Evolutionary conservation across 2,113 vertebrate genomes (phyloP).

Genomic region (Heptranchias perlo): DNA sequence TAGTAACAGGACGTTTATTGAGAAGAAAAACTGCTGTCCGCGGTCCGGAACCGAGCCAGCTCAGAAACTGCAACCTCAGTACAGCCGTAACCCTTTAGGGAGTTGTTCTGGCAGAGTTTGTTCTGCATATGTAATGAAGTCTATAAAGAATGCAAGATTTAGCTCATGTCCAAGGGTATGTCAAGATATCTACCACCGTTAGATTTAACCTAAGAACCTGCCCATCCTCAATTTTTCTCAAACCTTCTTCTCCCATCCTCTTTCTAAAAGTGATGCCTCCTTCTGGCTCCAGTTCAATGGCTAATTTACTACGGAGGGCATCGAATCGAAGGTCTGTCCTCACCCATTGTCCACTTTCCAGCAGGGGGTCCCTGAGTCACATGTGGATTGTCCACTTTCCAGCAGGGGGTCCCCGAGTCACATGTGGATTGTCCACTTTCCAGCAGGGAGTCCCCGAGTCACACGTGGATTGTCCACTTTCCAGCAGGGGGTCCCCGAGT

Average conservation of each 20-base stretch:
- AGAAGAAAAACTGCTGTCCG: conserved; percentile 39
- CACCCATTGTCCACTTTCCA: background rate
- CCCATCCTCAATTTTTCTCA: background rate
- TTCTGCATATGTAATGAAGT: background rate
- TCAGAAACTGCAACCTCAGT: conserved; percentile 61
- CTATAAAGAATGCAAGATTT: conserved; percentile 20
- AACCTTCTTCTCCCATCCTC: background rate
- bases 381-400: background rate
- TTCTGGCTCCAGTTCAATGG: no score
- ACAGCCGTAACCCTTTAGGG: conserved; percentile 44
- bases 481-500: background rate
- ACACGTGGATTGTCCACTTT: background rate
- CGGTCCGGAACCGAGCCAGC: conserved; percentile 47
- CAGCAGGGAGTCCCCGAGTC: background rate
- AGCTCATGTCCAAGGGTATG: conserved; percentile 1
- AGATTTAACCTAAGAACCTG: background rate
- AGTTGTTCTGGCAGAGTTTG: conserved; percentile 1
- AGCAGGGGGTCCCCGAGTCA: background rate
- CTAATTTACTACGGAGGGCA: background rate
- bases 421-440: background rate
- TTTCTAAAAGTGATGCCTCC: background rate
- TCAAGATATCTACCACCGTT: background rate
- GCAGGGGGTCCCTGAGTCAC: background rate
- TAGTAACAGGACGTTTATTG: conserved; percentile 55
- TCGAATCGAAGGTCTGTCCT: background rate